Evolutionary conservation across 2,113 vertebrate genomes (phyloP).

Genomic region (Drymodes brunneopygia): DNA sequence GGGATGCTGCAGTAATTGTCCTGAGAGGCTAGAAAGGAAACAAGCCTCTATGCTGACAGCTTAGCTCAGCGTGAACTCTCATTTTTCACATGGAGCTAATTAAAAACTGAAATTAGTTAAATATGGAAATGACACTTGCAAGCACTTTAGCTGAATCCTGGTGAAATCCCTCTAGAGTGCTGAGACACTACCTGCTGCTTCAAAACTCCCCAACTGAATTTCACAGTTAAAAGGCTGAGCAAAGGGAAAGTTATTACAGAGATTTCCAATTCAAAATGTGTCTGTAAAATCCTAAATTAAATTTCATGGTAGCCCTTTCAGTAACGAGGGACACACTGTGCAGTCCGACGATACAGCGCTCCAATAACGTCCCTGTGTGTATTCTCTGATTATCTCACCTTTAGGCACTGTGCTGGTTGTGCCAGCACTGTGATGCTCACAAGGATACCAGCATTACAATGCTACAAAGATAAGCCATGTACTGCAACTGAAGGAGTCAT

Average conservation of each 20-base stretch:
- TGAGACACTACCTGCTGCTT: constrained; percentile 81
- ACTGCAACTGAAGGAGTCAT: not conserved
- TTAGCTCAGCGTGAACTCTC: constrained; percentile 81
- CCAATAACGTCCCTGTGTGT: constrained; percentile 25
- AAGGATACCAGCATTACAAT: not conserved
- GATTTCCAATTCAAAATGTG: constrained; percentile 75
- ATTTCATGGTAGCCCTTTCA: constrained; percentile 79
- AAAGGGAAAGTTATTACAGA: constrained; percentile 80
- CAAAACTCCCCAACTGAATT: constrained; percentile 80
- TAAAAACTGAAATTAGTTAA: constrained; percentile 90
- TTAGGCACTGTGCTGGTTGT: constrained; percentile 50
- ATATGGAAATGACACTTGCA: constrained; percentile 88
- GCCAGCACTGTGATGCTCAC: constrained; percentile 22
- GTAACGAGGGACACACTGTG: constrained; percentile 49
- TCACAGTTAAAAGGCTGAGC: constrained; percentile 83
- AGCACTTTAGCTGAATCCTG: constrained; percentile 84
- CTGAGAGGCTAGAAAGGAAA: constrained; percentile 84
- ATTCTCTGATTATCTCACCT: constrained; percentile 62
- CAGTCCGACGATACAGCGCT: constrained; percentile 49
- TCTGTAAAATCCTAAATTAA: constrained; percentile 80
- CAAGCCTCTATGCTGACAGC: constrained; percentile 79
- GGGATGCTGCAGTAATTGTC: constrained; percentile 76
- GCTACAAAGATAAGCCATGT: constrained; percentile 18
- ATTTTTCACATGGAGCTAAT: constrained; percentile 87
- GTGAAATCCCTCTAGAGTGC: constrained; percentile 80